A percentile compares a stretch with the other conserved stretches of the same genome.
Evolutionary conservation across 2,888 invertebrate species (phyloP).

Genomic region (Pollenia labialis): DNA sequence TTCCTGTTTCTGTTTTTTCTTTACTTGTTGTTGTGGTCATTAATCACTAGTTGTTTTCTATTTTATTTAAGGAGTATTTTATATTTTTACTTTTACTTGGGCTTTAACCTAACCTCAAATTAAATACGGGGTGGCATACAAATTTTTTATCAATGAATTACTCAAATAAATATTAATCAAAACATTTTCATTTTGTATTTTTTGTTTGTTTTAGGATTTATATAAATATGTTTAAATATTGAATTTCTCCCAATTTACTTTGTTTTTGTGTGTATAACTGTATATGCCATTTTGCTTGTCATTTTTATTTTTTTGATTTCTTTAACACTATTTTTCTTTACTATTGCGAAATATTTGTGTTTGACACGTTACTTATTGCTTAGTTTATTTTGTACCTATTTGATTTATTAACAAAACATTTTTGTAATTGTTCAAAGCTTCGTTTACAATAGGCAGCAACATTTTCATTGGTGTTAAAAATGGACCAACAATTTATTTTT

Average conservation of each 20-base stretch:
- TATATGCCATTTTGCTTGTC: not conserved
- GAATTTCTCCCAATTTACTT: not conserved
- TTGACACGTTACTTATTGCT: constrained; percentile 66
- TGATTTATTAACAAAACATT: constrained; percentile 28
- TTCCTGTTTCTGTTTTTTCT: too few relatives aligned
- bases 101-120: constrained; percentile 65
- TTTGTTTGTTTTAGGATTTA: too few relatives aligned
- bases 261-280: too few relatives aligned
- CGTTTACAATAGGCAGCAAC: too few relatives aligned
- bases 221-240: too few relatives aligned
- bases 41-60: constrained; percentile 49
- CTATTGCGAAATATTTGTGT: constrained; percentile 20
- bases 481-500: too few relatives aligned
- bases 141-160: too few relatives aligned
- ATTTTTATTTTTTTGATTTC: not conserved
- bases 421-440: constrained; percentile 15
- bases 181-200: too few relatives aligned
- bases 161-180: too few relatives aligned
- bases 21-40: constrained; percentile 51
- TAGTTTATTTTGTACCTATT: constrained; percentile 29
- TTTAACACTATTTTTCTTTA: constrained; percentile 27
- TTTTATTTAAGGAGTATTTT: constrained; percentile 57
- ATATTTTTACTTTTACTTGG: constrained; percentile 10
- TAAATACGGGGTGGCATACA: constrained; percentile 5
- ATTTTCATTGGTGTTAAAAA: too few relatives aligned